A percentile compares a stretch with the other conserved stretches of the same genome.
Evolutionary conservation across 2,797 vertebrate genomes (phyloP).

Genomic region (Podarcis siculus): DNA sequence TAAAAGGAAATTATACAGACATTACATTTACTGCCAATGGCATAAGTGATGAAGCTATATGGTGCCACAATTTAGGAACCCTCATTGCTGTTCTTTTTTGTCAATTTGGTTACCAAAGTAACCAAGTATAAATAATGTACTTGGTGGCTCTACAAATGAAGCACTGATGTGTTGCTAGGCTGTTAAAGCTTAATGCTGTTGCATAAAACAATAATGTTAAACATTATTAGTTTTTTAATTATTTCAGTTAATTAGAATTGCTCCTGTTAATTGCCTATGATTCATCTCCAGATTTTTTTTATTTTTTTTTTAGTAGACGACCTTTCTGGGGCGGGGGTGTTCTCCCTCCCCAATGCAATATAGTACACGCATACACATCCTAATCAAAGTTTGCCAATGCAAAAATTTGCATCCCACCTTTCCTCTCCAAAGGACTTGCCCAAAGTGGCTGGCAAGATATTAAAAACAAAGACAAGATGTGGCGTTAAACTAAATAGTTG

Average conservation of each 20-base stretch:
- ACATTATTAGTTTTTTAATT: constrained; percentile 86
- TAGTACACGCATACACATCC: background rate
- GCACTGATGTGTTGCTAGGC: constrained; percentile 79
- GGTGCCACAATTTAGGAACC: constrained; percentile 76
- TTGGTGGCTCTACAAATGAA: constrained; percentile 76
- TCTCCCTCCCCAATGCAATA: background rate
- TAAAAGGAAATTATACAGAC: constrained; percentile 84
- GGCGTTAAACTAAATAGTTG: no score
- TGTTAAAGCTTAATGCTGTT: constrained; percentile 79
- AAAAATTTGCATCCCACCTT: background rate
- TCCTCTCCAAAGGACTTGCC: background rate
- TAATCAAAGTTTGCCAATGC: background rate
- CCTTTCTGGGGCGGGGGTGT: constrained; percentile 25
- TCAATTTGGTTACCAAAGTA: constrained; percentile 77
- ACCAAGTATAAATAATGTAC: constrained; percentile 79
- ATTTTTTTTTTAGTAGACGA: constrained; percentile 20
- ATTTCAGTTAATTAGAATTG: constrained; percentile 83
- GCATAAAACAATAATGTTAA: constrained; percentile 82
- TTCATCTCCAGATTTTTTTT: constrained; percentile 73
- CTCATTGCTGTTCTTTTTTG: constrained; percentile 69
- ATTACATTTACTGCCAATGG: constrained; percentile 81
- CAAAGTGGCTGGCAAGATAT: background rate
- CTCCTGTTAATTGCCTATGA: constrained; percentile 81
- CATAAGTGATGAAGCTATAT: constrained; percentile 78
- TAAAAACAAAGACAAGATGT: no score